Evolutionary conservation across 2,797 vertebrate species (phyloP).

Genomic region (Taenioides sp.): DNA sequence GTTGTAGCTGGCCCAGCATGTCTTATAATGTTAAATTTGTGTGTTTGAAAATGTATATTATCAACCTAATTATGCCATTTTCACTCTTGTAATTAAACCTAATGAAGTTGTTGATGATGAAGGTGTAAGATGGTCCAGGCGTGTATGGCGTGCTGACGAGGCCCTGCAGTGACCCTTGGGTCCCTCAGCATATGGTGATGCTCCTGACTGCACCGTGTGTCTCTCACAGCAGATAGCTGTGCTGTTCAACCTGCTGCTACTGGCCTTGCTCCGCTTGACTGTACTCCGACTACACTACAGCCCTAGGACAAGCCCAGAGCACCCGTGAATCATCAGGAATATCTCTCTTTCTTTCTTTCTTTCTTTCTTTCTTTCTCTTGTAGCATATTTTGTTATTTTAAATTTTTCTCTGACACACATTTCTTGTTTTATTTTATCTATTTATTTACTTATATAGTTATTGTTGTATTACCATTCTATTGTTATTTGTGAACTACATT

Average conservation of each 20-base stretch:
- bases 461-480: too few relatives aligned
- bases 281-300: not conserved
- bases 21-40: too few relatives aligned
- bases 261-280: not conserved
- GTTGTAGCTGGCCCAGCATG: too few relatives aligned
- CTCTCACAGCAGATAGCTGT: not conserved
- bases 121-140: not conserved
- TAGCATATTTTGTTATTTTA: too few relatives aligned
- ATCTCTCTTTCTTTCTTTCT: not conserved
- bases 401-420: too few relatives aligned
- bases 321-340: constrained; percentile 13
- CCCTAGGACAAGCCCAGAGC: not conserved
- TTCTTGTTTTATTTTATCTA: too few relatives aligned
- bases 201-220: not conserved
- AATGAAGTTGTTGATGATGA: too few relatives aligned
- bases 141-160: not conserved
- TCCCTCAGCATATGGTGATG: not conserved
- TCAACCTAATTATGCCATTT: too few relatives aligned
- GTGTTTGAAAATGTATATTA: too few relatives aligned
- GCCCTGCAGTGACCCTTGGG: not conserved
- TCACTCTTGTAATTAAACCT: too few relatives aligned
- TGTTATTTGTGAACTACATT: too few relatives aligned
- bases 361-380: not conserved
- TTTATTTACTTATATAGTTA: too few relatives aligned
- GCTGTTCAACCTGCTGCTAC: not conserved